Conservation (phyloP, 2,888 invertebrate genomes). For the Nineta flava region DNA sequence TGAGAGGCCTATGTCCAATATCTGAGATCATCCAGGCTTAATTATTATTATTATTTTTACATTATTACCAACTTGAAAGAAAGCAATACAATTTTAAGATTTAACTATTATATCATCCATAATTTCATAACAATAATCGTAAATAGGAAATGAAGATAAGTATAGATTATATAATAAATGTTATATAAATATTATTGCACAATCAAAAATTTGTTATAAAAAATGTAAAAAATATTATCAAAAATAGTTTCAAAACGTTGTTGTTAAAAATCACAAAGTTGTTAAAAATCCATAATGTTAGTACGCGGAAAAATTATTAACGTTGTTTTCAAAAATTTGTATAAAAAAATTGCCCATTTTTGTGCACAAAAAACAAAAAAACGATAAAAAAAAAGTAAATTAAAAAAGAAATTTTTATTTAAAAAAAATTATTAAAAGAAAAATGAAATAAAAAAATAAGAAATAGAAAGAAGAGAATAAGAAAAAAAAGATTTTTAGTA, state of each 20-base stretch:
- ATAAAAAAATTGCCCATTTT: neutral
- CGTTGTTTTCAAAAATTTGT: neutral
- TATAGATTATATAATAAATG: no score
- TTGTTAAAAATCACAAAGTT: neutral
- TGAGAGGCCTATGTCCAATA: no score
- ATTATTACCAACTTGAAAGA: no score
- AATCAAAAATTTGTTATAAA: no score
- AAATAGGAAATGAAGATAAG: no score
- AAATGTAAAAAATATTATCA: no score
- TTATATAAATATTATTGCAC: no score
- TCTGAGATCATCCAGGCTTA: no score
- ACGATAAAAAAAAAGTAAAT: neutral
- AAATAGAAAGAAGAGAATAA: neutral
- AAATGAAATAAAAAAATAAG: constrained; percentile 4
- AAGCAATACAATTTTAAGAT: no score
- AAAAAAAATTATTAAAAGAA: constrained; percentile 4
- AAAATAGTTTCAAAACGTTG: neutral
- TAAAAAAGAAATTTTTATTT: neutral
- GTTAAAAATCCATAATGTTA: neutral
- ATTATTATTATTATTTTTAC: no score
- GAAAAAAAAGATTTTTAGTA: neutral
- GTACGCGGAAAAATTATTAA: neutral
- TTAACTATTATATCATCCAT: no score
- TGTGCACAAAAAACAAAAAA: neutral
- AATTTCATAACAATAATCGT: no score